Evolutionary conservation across 2,113 vertebrate species (phyloP).

Genomic region (Drymodes brunneopygia): DNA sequence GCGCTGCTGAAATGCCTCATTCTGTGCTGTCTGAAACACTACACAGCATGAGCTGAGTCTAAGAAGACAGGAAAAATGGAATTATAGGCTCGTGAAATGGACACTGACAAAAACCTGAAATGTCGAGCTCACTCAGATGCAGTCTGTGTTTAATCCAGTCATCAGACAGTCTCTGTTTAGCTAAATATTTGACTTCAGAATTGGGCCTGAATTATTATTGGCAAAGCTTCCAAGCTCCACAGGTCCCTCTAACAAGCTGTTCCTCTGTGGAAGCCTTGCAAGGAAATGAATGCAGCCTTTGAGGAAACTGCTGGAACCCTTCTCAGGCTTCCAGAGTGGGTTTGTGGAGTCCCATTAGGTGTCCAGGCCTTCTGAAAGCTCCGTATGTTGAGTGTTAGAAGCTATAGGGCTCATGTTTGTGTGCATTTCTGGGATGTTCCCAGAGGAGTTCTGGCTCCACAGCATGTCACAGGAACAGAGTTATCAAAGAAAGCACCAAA

Average conservation of each 20-base stretch:
- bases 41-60: not conserved
- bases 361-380: slow-evolving; percentile 19
- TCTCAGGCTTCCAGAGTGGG: not conserved
- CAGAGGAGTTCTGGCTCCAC: not conserved
- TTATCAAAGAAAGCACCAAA: slow-evolving; percentile 54
- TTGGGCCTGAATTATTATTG: slow-evolving; percentile 41
- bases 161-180: slow-evolving; percentile 53
- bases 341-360: not conserved
- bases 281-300: slow-evolving; percentile 57
- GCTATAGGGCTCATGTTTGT: slow-evolving; percentile 5
- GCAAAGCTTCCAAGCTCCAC: slow-evolving; percentile 42
- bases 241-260: slow-evolving; percentile 43
- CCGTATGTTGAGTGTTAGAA: not conserved
- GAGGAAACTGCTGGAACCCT: slow-evolving; percentile 20
- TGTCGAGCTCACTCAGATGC: not conserved
- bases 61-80: slow-evolving; percentile 3
- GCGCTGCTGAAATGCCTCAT: not conserved
- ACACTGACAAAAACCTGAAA: slow-evolving; percentile 30
- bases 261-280: slow-evolving; percentile 33
- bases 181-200: slow-evolving; percentile 59
- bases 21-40: not conserved
- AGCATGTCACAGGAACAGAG: not conserved
- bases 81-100: not conserved
- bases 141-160: slow-evolving; percentile 29
- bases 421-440: not conserved